These are phyloP conservation scores for Styela clava DNA, from an alignment of 23 tunicate species.

Conservation along the genomic window DNA sequence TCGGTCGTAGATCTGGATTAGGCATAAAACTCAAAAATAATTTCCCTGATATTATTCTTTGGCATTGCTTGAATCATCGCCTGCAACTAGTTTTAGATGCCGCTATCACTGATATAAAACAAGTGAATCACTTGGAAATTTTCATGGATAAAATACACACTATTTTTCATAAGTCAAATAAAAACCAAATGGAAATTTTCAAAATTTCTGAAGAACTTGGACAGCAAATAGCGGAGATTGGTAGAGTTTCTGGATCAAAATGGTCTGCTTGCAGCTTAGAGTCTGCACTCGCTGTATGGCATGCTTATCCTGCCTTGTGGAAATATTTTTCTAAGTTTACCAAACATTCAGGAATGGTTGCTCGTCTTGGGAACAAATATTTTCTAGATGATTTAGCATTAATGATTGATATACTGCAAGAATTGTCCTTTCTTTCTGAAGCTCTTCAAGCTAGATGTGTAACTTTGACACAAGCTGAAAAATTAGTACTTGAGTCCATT, in stretches of 20 bases:
- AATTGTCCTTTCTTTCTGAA: constrained; percentile 39
- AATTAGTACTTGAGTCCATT: constrained; percentile 22
- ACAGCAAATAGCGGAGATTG: constrained; percentile 40
- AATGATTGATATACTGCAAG: constrained; percentile 50
- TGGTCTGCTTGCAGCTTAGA: constrained; percentile 44
- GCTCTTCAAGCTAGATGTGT: constrained; percentile 38
- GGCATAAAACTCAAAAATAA: constrained; percentile 43
- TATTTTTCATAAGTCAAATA: constrained; percentile 38
- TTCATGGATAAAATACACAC: constrained; percentile 38
- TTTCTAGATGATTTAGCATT: constrained; percentile 42
- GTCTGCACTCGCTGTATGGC: constrained; percentile 45
- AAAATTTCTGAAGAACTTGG: constrained; percentile 47
- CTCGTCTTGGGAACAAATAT: constrained; percentile 41
- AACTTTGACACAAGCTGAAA: constrained; percentile 14
- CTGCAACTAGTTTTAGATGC: no score
- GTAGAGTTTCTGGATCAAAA: constrained; percentile 44
- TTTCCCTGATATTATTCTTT: constrained; percentile 40
- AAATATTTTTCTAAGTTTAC: constrained; percentile 34
- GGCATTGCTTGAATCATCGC: no score
- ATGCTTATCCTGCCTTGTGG: constrained; percentile 39
- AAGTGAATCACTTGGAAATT: constrained; percentile 39
- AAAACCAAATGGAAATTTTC: constrained; percentile 40
- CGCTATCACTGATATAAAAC: no score
- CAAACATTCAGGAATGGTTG: constrained; percentile 43
- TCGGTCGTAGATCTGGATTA: constrained; percentile 40